Conservation (phyloP, 2,113 vertebrate species). For the Canis aureus region DNA sequence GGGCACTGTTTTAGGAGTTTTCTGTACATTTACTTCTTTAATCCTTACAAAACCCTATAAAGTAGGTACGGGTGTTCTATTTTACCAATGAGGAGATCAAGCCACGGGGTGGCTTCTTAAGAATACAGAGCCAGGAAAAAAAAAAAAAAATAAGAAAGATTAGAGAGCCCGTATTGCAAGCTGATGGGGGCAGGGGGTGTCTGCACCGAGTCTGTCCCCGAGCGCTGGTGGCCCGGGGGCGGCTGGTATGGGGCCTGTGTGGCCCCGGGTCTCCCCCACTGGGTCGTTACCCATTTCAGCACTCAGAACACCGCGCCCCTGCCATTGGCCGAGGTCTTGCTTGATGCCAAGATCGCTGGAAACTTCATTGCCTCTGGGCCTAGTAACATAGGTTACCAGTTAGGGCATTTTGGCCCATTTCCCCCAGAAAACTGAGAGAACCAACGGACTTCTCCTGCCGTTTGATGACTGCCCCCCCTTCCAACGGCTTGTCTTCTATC, state of each 20-base stretch:
- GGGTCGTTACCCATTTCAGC: not conserved
- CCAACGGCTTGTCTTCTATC: not conserved
- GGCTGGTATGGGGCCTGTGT: not conserved
- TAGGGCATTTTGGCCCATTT: not conserved
- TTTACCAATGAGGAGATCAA: not conserved
- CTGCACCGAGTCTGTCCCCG: no score
- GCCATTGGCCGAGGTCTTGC: not conserved
- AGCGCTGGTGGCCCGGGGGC: not conserved
- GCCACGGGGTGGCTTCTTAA: not conserved
- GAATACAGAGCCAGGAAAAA: not conserved
- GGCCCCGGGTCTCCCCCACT: not conserved
- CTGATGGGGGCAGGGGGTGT: not conserved
- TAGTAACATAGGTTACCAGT: not conserved
- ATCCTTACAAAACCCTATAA: not conserved
- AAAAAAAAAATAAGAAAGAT: not conserved
- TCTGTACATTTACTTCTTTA: not conserved
- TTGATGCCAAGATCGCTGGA: not conserved
- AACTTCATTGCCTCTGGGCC: not conserved
- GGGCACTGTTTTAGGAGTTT: not conserved
- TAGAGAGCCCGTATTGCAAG: not conserved
- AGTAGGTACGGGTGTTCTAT: not conserved
- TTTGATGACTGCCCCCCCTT: fast-evolving
- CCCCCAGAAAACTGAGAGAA: not conserved
- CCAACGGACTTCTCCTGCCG: not conserved
- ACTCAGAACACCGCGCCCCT: not conserved